Evolutionary conservation across 2,113 vertebrate species (phyloP), one percentile per base, ranked within the genome.

Genomic region (Menura novaehollandiae): DNA sequence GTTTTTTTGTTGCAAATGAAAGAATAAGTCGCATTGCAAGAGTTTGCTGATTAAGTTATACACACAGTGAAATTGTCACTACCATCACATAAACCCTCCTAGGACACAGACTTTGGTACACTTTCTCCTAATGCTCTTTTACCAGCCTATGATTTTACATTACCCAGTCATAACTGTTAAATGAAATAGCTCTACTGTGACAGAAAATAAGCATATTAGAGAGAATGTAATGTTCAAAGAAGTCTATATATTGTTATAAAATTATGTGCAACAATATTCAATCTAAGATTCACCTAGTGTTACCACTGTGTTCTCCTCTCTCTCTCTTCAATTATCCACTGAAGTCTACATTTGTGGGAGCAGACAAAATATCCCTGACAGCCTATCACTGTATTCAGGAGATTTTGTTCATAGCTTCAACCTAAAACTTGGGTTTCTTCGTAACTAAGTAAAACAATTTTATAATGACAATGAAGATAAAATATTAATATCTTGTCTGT

Each of bases 291-390:
- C 13, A 53, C 15, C 10, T 53, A 35, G 17, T 44, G 63, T 23
- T 47, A 27, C 21, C 75, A 56, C 28, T 21, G 15, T 17, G 28
- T 7, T 24, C 2, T 28, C 51, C 21, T 37, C 21, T 13, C 19
- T 47, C 28, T 82, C 41, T 79, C 35, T 44, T 59, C 33, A 64
- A 60, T 53, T 59, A 60, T 4, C 7, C 18, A 53, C 24, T 26
- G 15, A 71, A 39, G 3, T 13, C 55, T 17, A 32, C 9, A 39
- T 72, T 28, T 49, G 32, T 6, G 5, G 22, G 12, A 72, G 43
- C 16, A 76, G 39, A 17, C 1, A 1, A 52, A 78, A 77, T 27
- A 60, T 15, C 37, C 6, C 39, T 55, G 18, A 35, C 0, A 0
- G 11, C 9, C 1, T 30, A 69, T 32, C 44, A 27, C 0, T 30